These are phyloP conservation scores for Conchocele bisecta DNA, from an alignment of 2,888 invertebrate genomes.

Conservation along the genomic window DNA sequence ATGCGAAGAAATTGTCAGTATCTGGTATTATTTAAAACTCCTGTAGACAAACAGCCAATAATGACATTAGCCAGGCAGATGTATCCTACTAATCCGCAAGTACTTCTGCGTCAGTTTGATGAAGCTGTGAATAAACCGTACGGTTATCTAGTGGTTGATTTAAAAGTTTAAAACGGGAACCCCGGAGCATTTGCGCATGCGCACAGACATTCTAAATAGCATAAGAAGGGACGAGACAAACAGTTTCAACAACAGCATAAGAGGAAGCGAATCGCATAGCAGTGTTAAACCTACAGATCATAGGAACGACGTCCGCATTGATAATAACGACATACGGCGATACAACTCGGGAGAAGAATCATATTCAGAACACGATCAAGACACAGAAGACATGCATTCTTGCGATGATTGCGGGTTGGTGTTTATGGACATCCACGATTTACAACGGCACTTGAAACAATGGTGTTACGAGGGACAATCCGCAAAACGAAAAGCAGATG, in stretches of 20 bases:
- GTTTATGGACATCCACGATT: slow-evolving; percentile 28
- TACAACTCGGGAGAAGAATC: too few species aligned
- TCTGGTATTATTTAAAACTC: slow-evolving; percentile 40
- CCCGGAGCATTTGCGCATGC: too few species aligned
- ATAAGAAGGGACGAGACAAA: neutral
- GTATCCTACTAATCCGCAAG: slow-evolving; percentile 23
- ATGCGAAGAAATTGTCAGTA: slow-evolving; percentile 44
- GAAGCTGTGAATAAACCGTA: slow-evolving; percentile 9
- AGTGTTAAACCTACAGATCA: too few species aligned
- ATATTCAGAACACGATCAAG: neutral
- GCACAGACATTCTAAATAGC: slow-evolving; percentile 10
- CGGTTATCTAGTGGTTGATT: slow-evolving; percentile 33
- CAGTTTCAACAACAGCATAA: too few species aligned
- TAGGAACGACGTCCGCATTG: too few species aligned
- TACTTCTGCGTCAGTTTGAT: slow-evolving; percentile 22
- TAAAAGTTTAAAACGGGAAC: too few species aligned
- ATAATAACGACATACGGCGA: too few species aligned
- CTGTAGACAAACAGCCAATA: slow-evolving; percentile 32
- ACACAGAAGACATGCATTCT: slow-evolving; percentile 17
- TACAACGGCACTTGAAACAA: slow-evolving; percentile 39
- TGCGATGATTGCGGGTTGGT: too few species aligned
- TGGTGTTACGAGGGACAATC: too few species aligned
- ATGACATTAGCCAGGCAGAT: slow-evolving; percentile 42
- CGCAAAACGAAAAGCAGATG: too few species aligned
- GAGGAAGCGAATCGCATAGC: too few species aligned